Percentiles rank a stretch among this genome's conserved stretches.
These are phyloP conservation scores for Dreissena polymorpha DNA, from an alignment of 1,140 invertebrate species.

Conservation along the genomic window DNA sequence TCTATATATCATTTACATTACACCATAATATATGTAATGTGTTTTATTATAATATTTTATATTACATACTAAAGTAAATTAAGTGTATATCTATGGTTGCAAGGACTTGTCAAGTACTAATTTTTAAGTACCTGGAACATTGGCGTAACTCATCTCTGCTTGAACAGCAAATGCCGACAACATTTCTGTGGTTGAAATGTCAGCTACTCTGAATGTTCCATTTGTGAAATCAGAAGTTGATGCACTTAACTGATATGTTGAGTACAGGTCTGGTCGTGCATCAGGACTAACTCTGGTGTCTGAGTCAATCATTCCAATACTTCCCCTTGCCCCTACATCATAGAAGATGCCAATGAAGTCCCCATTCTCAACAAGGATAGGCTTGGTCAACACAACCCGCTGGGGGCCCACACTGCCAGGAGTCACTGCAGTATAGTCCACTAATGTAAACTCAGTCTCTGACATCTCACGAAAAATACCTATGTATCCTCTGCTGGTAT, in stretches of 20 bases:
- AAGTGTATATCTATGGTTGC: no score
- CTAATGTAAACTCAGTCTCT: conserved; percentile 60
- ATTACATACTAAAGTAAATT: no score
- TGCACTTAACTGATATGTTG: conserved; percentile 58
- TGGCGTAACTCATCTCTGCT: conserved; percentile 35
- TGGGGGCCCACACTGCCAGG: conserved; percentile 55
- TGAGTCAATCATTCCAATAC: conserved; percentile 63
- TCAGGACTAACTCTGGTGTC: conserved; percentile 54
- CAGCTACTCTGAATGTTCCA: conserved; percentile 3
- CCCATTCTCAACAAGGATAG: conserved; percentile 66
- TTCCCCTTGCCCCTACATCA: conserved; percentile 51
- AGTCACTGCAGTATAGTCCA: conserved; percentile 62
- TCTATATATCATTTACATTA: no score
- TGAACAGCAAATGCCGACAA: conserved; percentile 31
- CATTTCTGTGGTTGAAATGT: neutral
- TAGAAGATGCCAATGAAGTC: conserved; percentile 74
- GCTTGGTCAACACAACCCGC: conserved; percentile 37
- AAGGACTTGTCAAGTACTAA: no score
- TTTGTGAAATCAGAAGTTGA: conserved; percentile 2
- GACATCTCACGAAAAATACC: conserved; percentile 68
- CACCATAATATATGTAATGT: no score
- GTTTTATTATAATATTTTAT: no score
- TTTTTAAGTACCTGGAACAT: conserved; percentile 34
- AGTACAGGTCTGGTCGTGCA: conserved; percentile 61
- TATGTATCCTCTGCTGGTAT: conserved; percentile 26